Conservation (phyloP, 2,888 invertebrate species). For the Diachrysia chrysitis region DNA sequence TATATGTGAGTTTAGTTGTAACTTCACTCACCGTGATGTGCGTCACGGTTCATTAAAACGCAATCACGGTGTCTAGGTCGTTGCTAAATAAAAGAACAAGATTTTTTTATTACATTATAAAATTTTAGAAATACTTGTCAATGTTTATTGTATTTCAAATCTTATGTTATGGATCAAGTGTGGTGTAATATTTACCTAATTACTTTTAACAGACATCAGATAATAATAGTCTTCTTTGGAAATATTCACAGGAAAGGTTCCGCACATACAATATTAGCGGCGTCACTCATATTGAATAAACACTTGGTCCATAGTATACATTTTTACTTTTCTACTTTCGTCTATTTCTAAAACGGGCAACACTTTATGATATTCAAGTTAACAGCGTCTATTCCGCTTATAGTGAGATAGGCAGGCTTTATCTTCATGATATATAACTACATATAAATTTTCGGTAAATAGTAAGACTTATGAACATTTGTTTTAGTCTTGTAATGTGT, state of each 20-base stretch:
- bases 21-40: slow-evolving; percentile 4
- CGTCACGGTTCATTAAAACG: slow-evolving; percentile 4
- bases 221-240: neutral
- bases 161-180: neutral
- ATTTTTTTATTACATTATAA: neutral
- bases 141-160: neutral
- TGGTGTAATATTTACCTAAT: neutral
- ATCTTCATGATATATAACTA: slow-evolving; percentile 11
- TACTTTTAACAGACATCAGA: neutral
- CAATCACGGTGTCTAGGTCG: slow-evolving; percentile 8
- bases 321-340: neutral
- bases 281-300: neutral
- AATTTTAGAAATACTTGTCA: neutral
- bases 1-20: slow-evolving; percentile 11
- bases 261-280: neutral
- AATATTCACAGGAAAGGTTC: neutral
- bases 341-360: neutral
- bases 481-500: slow-evolving; percentile 43
- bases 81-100: slow-evolving; percentile 3
- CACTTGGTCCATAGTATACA: neutral
- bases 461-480: slow-evolving; percentile 23
- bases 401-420: slow-evolving; percentile 9
- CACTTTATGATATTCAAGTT: slow-evolving; percentile 5
- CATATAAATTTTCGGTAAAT: slow-evolving; percentile 19
- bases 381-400: slow-evolving; percentile 10